Conservation (phyloP, 2,888 invertebrate genomes). For the Trissolcus japonicus region DNA sequence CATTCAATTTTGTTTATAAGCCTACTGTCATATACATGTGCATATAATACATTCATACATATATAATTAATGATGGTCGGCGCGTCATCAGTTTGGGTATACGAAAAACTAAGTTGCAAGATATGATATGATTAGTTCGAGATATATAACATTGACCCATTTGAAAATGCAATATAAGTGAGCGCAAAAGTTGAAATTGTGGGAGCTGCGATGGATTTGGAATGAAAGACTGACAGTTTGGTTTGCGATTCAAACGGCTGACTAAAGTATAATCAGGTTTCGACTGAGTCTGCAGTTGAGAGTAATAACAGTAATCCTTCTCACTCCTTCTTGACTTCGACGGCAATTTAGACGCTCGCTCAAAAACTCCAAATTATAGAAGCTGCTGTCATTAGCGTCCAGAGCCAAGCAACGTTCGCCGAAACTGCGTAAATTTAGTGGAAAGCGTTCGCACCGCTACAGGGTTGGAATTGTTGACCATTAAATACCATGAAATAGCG, state of each 20-base stretch:
- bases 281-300: constrained; percentile 70
- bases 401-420: constrained; percentile 62
- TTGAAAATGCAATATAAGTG: constrained; percentile 28
- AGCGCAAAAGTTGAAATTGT: constrained; percentile 54
- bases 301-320: constrained; percentile 76
- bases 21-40: too few relatives aligned
- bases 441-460: constrained; percentile 54
- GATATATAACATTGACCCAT: constrained; percentile 35
- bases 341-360: constrained; percentile 75
- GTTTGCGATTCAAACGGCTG: constrained; percentile 68
- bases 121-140: constrained; percentile 14
- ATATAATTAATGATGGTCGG: too few relatives aligned
- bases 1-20: neutral
- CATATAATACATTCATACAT: too few relatives aligned
- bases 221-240: constrained; percentile 67
- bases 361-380: constrained; percentile 76
- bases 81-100: too few relatives aligned
- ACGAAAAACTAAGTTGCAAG: neutral
- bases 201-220: constrained; percentile 45
- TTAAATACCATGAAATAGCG: constrained; percentile 41
- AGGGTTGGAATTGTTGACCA: constrained; percentile 29
- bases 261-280: constrained; percentile 75
- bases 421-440: constrained; percentile 63
- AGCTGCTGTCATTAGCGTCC: constrained; percentile 74
- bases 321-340: constrained; percentile 63